Evolutionary conservation across 2,113 vertebrate species (phyloP), one percentile per base, ranked within the genome.

Genomic region (Murina feae): DNA sequence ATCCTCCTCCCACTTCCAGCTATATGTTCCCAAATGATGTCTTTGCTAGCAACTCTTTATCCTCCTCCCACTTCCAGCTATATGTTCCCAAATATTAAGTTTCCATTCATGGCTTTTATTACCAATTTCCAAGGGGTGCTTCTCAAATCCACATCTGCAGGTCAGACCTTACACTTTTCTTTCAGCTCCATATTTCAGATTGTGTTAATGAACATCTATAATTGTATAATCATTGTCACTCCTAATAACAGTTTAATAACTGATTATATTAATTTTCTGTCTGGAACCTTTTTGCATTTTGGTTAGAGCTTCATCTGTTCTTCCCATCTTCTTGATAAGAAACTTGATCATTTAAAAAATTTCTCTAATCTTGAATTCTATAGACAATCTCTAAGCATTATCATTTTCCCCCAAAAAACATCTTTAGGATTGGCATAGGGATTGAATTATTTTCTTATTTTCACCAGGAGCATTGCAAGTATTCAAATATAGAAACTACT

Each of bases 381-480:
- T 28, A 49, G 10, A 58, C 32, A n/a, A 5, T 85, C 18, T 95
- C 30, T 91, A 79, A 86, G 21, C 18, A 68, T 39, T 63, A 18
- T 25, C 20, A 51, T 74, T 79, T 53, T 85, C 91, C 47, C 63
- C 49, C 80, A 94, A 17, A 71, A 35, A 89, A 44, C 72, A 35
- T 90, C 58, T 74, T 86, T 75, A 30, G 21, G 9, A 78, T 84
- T 69, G 37, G 49, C 37, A 91, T 60, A 83, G 74, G 7, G 14
- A 72, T 81, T 76, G 16, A 86, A 37, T 87, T 95, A 58, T 13
- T 69, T 76, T 44, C 81, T 94, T 93, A 89, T 82, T 91, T 94
- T 91, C 49, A 79, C 47, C 37, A 12, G 23, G 79, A 55, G 74
- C 39, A 23, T 69, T 75, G 42, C 78, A 47, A 71, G 23, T 44